Conservation (phyloP, 2,888 invertebrate genomes). For the Sclerodermus sp. region DNA sequence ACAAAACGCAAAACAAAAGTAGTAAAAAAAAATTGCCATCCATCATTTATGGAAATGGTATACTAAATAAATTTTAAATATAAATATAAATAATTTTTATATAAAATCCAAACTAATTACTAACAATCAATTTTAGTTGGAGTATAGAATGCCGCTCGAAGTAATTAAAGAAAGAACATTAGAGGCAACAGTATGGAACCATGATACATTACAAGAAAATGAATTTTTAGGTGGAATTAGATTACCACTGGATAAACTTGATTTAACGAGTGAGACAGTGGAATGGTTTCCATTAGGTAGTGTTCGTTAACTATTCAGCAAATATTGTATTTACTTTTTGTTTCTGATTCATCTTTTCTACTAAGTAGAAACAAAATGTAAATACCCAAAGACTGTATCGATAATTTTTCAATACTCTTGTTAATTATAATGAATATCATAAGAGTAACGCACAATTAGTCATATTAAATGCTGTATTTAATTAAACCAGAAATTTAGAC, state of each 20-base stretch:
- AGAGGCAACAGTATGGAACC: constrained; percentile 95
- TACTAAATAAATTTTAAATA: constrained; percentile 21
- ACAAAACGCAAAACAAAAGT: constrained; percentile 97
- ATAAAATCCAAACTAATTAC: constrained; percentile 12
- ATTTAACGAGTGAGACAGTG: constrained; percentile 76
- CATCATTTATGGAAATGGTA: constrained; percentile 98
- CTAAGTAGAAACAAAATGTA: constrained; percentile 3
- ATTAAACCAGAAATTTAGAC: too few species aligned
- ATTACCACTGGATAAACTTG: constrained; percentile 72
- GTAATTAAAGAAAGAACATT: constrained; percentile 73
- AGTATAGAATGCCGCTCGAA: constrained; percentile 83
- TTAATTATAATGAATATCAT: neutral
- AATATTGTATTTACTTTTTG: too few species aligned
- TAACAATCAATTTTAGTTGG: constrained; percentile 67
- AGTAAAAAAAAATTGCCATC: constrained; percentile 88
- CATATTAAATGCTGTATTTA: too few species aligned
- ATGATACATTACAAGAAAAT: constrained; percentile 91
- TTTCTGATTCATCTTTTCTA: neutral
- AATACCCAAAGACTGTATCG: neutral
- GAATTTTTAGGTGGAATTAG: constrained; percentile 92
- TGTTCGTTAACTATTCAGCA: neutral
- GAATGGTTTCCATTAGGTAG: constrained; percentile 75
- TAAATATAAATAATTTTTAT: constrained; percentile 12
- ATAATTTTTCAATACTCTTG: neutral
- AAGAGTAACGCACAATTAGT: neutral